Evolutionary conservation across 2,888 invertebrate species (phyloP), one percentile per base, ranked within the genome.

Genomic region (Laspeyria flexula): DNA sequence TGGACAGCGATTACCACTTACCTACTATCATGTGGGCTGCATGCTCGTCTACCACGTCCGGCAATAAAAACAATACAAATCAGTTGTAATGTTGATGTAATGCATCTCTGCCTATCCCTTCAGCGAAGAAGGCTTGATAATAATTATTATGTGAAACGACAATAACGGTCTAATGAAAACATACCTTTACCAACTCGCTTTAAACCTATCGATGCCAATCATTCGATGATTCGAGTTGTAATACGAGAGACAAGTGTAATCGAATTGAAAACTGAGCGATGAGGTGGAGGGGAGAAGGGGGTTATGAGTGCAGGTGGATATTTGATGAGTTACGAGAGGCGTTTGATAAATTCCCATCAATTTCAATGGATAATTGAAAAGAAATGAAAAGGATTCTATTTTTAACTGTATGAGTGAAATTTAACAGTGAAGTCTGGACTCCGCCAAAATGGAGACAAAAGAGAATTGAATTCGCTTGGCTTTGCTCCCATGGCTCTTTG

Each of bases 221-320:
- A 40, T 29, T 29, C 11, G 12, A 44, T 44, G 35, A 43, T 50
- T 43, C 39, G 29, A 50, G 29, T 33, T 44, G 50, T 44, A 40
- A 40, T 40, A 11, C 40, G 30, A 43, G 43, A 43, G 40, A 50
- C 43, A 44, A 40, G 43, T 50, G 43, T 50, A 43, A 44, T 50
- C 39, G 43, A 44, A 37, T 37, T 37, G 37, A 37, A 37, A 37
- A 37, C 18, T 37, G 37, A 37, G 18, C 11, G 23, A 34, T 18
- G 37, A 37, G 11, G 11, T 21, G 16, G 11, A 3, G 30, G 11
- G 25, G 4, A 25, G 25, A 5, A 27, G n/a, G 27, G 27, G 27
- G n/a, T 30, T 7, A 25, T 1, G 9, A 25, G 25, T 25, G 7
- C 25, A 25, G 25, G 25, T 25, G 7, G 25, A 25, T 25, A 7